Percentiles rank a stretch among this genome's conserved stretches.
Evolutionary conservation across 2,888 invertebrate genomes (phyloP).

Genomic region (Ctenicera cuprea): DNA sequence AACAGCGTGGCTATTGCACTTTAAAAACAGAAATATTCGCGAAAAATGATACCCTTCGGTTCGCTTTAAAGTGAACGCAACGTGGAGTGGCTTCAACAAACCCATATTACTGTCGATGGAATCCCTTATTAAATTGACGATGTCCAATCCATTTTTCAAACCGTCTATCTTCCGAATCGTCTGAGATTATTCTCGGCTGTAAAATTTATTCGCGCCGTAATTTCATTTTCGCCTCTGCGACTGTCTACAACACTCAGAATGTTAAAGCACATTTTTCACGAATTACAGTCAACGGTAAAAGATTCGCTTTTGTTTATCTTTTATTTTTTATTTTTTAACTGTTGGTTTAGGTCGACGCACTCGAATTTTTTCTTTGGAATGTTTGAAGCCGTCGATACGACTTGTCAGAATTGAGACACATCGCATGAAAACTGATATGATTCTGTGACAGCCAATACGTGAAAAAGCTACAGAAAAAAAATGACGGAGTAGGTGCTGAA

Average conservation of each 20-base stretch:
- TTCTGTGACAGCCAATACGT: neutral
- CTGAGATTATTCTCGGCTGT: constrained; percentile 50
- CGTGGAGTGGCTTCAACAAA: constrained; percentile 18
- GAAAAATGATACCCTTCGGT: constrained; percentile 8
- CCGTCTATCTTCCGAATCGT: constrained; percentile 53
- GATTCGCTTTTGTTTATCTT: constrained; percentile 1
- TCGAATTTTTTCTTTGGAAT: neutral
- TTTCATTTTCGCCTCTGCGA: constrained; percentile 53
- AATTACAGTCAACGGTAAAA: constrained; percentile 16
- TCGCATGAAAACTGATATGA: neutral
- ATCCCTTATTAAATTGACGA: constrained; percentile 53
- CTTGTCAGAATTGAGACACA: neutral
- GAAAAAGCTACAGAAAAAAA: neutral
- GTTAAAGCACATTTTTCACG: constrained; percentile 20
- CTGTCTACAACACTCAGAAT: constrained; percentile 40
- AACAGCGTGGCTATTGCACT: neutral
- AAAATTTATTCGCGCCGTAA: constrained; percentile 54
- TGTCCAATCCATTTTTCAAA: constrained; percentile 55
- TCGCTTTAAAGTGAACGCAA: constrained; percentile 2
- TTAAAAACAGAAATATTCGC: neutral
- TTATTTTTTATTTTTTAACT: neutral
- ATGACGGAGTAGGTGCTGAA: too few species aligned
- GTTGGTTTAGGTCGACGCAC: neutral
- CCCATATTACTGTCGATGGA: constrained; percentile 42
- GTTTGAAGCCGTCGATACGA: neutral